Evolutionary conservation across 1,140 invertebrate species (phyloP).

Genomic region (Pentalonia nigronervosa): DNA sequence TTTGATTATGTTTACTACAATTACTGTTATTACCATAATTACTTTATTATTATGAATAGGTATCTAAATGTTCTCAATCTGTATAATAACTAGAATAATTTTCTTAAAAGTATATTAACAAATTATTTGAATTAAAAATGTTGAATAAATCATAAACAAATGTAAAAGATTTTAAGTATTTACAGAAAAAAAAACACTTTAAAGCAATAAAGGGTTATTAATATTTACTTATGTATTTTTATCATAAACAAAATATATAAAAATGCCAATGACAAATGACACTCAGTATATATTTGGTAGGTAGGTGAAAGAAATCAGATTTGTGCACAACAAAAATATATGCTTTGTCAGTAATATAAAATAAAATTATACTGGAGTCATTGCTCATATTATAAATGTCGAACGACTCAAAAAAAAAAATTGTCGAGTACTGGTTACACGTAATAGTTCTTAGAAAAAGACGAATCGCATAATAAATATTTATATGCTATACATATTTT

Average conservation of each 20-base stretch:
- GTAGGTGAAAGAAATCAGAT: background rate
- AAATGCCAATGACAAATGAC: background rate
- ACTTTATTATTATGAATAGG: background rate
- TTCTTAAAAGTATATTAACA: background rate
- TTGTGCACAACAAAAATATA: background rate
- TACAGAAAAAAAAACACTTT: background rate
- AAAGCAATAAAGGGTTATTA: background rate
- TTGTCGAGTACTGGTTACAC: background rate
- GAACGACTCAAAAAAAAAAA: background rate
- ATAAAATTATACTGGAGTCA: background rate
- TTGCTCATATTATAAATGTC: background rate
- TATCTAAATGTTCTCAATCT: background rate
- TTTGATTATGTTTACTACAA: background rate
- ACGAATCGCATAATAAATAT: background rate
- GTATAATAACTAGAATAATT: background rate
- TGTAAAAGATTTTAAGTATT: background rate
- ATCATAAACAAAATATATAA: background rate
- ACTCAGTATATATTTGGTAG: background rate
- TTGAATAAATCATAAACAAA: background rate
- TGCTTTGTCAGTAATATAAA: background rate
- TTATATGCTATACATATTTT: background rate
- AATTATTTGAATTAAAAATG: background rate
- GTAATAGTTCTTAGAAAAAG: background rate
- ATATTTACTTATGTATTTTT: background rate
- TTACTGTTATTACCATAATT: background rate